Conservation (phyloP, 2,797 vertebrate species). For the Peromyscus nudipes region DNA sequence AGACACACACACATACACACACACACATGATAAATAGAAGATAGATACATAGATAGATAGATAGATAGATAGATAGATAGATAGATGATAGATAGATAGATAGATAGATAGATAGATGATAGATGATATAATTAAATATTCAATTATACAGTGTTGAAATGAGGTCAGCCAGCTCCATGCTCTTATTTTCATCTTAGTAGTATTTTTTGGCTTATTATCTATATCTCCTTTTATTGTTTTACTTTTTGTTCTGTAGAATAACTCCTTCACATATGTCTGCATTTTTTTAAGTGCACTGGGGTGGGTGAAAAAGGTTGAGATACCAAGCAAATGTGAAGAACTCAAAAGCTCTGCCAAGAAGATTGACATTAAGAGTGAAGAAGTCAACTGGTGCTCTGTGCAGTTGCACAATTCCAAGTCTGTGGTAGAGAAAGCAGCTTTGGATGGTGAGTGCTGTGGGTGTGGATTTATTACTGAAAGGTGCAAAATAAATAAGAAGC, state of each 20-base stretch:
- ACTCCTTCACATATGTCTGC: background rate
- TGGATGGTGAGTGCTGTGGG: background rate
- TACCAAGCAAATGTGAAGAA: background rate
- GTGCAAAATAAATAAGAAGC: background rate
- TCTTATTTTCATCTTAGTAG: background rate
- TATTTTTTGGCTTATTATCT: background rate
- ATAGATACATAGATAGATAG: background rate
- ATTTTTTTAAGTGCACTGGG: background rate
- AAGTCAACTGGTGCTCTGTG: background rate
- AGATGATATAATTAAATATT: background rate
- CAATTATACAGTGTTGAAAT: background rate
- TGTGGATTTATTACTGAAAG: background rate
- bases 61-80: background rate
- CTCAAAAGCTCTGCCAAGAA: background rate
- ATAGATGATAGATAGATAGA: background rate
- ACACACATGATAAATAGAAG: too few relatives aligned
- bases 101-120: background rate
- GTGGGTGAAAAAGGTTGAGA: background rate
- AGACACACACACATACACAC: background rate
- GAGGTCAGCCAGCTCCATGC: background rate
- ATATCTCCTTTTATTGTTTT: background rate
- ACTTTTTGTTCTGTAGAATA: constrained; percentile 21
- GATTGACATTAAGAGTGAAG: background rate
- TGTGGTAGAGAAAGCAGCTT: background rate
- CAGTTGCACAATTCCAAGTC: background rate